Evolutionary conservation across 2,888 invertebrate species (phyloP).

Genomic region (Chironomus riparius): DNA sequence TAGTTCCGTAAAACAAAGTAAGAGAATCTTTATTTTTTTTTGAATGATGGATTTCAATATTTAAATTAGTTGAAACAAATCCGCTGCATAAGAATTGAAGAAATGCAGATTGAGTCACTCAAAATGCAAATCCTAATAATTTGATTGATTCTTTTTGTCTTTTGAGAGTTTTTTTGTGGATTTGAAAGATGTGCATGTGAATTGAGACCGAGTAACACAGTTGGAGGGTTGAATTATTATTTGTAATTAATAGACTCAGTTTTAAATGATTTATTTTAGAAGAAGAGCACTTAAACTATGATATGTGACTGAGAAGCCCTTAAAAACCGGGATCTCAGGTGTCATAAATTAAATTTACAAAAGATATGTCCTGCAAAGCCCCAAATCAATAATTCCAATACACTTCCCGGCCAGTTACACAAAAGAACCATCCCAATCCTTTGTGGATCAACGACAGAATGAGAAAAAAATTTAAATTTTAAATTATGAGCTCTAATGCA

Average conservation of each 20-base stretch:
- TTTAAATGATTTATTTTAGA: too few relatives aligned
- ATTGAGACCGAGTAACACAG: background rate
- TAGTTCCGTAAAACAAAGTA: background rate
- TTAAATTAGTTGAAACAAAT: slow-evolving; percentile 4
- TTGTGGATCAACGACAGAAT: background rate
- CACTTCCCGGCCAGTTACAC: too few relatives aligned
- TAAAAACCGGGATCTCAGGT: too few relatives aligned
- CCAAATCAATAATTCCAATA: too few relatives aligned
- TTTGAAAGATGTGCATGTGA: background rate
- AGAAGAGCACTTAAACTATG: too few relatives aligned
- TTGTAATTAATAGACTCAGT: too few relatives aligned
- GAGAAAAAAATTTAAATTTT: slow-evolving; percentile 19
- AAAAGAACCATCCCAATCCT: background rate
- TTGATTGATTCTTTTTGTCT: slow-evolving; percentile 4
- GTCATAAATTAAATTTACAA: too few relatives aligned
- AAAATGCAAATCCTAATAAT: background rate
- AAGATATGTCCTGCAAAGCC: too few relatives aligned
- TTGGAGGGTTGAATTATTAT: too few relatives aligned
- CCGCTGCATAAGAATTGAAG: background rate
- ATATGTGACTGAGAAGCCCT: too few relatives aligned
- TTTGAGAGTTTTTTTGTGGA: too few relatives aligned
- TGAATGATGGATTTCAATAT: slow-evolving; percentile 9
- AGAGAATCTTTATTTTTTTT: background rate
- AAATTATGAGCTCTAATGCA: slow-evolving; percentile 25
- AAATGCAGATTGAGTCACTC: too few relatives aligned